Percentiles rank a stretch among this genome's conserved stretches.
phyloP scores from a whole-genome alignment of 2,113 vertebrate species.

The Poicephalus gulielmi region DNA sequence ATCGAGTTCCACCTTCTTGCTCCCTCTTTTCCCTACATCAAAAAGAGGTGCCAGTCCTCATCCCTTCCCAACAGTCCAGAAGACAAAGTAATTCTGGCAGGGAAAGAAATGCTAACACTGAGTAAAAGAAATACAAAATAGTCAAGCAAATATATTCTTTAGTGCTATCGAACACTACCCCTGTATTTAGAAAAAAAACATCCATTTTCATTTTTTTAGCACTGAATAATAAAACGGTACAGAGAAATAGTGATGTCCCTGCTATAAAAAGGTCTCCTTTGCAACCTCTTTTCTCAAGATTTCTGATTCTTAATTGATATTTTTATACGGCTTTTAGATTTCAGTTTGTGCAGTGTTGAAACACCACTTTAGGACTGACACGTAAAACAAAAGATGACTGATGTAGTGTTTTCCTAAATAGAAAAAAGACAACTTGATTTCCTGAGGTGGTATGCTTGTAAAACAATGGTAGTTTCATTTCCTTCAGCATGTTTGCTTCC shows the following conservation, averaged over 20 bases:
- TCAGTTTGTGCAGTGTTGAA: background rate
- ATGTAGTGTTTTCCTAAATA: background rate
- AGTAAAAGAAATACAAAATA: background rate
- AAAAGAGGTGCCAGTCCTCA: background rate
- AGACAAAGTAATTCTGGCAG: background rate
- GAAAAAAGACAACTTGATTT: background rate
- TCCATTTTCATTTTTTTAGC: accelerated
- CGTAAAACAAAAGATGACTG: background rate
- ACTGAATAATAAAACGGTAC: background rate
- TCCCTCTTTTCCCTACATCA: background rate
- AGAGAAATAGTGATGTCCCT: background rate
- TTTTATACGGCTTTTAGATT: background rate
- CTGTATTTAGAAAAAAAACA: background rate
- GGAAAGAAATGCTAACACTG: background rate
- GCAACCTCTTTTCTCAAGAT: background rate
- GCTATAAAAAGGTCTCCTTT: background rate
- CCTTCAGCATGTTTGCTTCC: background rate
- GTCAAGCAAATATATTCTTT: background rate
- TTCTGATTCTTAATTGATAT: background rate
- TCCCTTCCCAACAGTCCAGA: background rate
- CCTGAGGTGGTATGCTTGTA: background rate
- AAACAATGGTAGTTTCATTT: background rate
- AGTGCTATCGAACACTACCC: background rate
- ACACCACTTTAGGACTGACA: background rate
- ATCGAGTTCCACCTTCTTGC: background rate